Evolutionary conservation across 2,113 vertebrate species (phyloP), one percentile per base, ranked within the genome.

Genomic region (Cavia aperea): DNA sequence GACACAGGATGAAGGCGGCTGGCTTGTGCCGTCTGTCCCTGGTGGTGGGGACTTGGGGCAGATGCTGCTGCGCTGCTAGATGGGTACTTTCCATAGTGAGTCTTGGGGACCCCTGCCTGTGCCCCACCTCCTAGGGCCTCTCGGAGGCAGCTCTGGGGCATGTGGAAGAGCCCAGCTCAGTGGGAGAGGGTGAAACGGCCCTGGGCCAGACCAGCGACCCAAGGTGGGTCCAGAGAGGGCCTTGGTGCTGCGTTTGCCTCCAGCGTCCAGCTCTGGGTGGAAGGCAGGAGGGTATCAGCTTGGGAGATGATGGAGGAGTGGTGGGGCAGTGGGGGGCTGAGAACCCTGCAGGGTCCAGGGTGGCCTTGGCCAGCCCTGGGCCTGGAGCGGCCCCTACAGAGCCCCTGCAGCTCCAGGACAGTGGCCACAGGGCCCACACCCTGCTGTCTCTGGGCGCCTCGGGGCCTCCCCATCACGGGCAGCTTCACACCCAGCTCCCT

Each of bases 381-480:
- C 23, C 36, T 1, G 62, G 65, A 4, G 19, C 49, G 36, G 29
- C 13, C 36, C 73, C 54, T 54, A 19, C 12, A 1, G 81, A 5
- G 60, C 21, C 66, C 58, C 49, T 2, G 39, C 23, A 60, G 26
- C 0, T 0, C 46, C 83, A 54, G 82, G 3, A 18, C 21, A 1
- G 62, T 19, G 7, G 8, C 36, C 39, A 81, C 12, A 0, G 73
- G 66, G 49, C 11, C 23, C 49, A 58, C 36, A 3, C 43, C 86
- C 51, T n/a, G 24, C 60, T 31, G 56, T 58, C 85, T 75, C 58
- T 62, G 23, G 63, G 83, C 8, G 2, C 12, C 8, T 5, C 1
- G 2, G 56, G n/a, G 46, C 86, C 68, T 72, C 77, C 70, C 19
- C 5, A 4, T 26, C 36, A 31, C 49, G 12, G n/a, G 31, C 51